Base-by-base conservation (phyloP, 2,113 vertebrate species). In the Opisthocomus hoazin region DNA sequence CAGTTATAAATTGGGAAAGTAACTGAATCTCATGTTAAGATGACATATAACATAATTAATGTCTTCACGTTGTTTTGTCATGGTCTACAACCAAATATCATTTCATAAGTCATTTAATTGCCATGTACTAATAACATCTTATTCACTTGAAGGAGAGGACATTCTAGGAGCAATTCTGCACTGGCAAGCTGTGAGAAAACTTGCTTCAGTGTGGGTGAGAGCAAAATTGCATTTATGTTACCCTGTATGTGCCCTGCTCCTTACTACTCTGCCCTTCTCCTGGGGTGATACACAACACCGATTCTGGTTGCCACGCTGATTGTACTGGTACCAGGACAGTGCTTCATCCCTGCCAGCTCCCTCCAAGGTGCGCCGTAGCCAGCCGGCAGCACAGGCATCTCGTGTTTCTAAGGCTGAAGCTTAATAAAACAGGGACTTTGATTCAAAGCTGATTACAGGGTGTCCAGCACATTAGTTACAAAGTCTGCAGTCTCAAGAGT, bases 321-420 rank as follows among this genome's bases (percentile, higher is more conserved):
- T 34, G 21, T 39, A 3, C 3, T 8, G n/a, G 56, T 37, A 5
- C n/a, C n/a, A n/a, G n/a, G n/a, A n/a, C n/a, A n/a, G n/a, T n/a
- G n/a, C 20, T 27, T 23, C 15, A 16, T 4, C 69, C 45, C 79
- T 24, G 9, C 51, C 79, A 81, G 53, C 58, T 80, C 68, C 30
- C 5, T n/a, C 17, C n/a, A 4, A 3, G 0, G 5, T 10, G 30
- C 1, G 0, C 58, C 16, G 27, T 2, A 16, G 66, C 64, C 5
- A 14, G 10, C 2, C 5, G 18, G 32, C 36, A 79, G 78, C n/a
- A 8, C 15, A 29, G 45, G 46, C 23, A 30, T 36, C 30, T 56
- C 12, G 2, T 9, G 45, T 6, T 65, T 75, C 14, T 30, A 21
- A 36, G 29, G 48, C 6, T 51, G 56, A 53, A 51, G n/a, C 57